phyloP scores from a whole-genome alignment of 2,797 vertebrate genomes.

The Premnoplex brunnescens region DNA sequence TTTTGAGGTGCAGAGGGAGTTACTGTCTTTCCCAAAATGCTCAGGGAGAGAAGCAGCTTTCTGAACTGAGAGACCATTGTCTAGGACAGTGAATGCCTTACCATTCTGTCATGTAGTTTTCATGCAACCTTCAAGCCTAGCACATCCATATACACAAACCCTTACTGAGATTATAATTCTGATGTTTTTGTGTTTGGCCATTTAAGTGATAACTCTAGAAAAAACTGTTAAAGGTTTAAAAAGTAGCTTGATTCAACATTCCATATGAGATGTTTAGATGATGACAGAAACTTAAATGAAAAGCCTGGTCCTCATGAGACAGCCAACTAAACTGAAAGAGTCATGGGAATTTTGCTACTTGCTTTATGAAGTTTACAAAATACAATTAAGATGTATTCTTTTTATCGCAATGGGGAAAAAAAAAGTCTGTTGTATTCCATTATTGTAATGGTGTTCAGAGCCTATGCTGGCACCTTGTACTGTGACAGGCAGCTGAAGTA shows the following conservation, averaged over 20 bases:
- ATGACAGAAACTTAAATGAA: background rate
- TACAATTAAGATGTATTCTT: background rate
- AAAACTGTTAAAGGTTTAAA: background rate
- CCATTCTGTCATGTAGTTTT: background rate
- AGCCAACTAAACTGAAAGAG: background rate
- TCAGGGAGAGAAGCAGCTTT: background rate
- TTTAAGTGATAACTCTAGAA: background rate
- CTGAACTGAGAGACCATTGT: background rate
- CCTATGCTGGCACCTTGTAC: background rate
- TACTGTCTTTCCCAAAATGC: accelerated
- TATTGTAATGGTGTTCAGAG: background rate
- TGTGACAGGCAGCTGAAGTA: background rate
- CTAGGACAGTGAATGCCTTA: background rate
- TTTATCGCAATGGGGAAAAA: background rate
- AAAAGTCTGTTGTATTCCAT: background rate
- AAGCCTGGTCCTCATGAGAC: background rate
- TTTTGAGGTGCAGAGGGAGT: background rate
- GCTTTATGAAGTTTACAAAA: background rate
- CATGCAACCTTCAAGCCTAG: background rate
- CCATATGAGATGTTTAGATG: background rate
- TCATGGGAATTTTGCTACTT: background rate
- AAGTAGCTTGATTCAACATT: background rate
- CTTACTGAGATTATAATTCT: background rate
- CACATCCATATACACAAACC: background rate
- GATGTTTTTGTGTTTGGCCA: background rate